Base-by-base conservation (phyloP, 2,113 vertebrate species). In the Nothobranchius kuhntae region DNA sequence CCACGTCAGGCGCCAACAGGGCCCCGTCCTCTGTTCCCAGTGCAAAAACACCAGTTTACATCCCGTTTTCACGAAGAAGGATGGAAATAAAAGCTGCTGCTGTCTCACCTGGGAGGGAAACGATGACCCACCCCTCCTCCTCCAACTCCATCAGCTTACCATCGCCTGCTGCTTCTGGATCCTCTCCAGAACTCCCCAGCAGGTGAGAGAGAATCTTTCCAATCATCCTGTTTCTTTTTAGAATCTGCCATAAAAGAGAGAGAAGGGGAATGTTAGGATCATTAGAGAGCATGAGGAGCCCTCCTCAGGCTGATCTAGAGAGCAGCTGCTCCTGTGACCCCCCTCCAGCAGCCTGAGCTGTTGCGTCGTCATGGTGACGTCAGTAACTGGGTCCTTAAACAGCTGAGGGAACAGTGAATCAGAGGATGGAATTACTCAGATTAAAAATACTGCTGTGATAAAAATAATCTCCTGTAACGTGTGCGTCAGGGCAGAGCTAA, bases 111-210 rank as follows among this genome's bases (percentile, higher is more conserved):
- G 89, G 82, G 14, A 92, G 65, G 10, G 85, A 80, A 21, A 94
- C 84, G 11, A 94, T 70, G 59, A 94, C 74, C 92, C 92, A 94
- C 17, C 81, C 92, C 65, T 88, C 92, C 7, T 93, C 92, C 53
- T 93, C 93, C 72, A 64, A 79, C 81, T 93, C 92, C 55, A 76
- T 72, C 50, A 91, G 75, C 12, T 91, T 63, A 40, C 87, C 82
- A 1, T 45, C 73, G 15, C 65, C 73, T 0, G 30, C 62, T 0
- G 21, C 65, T 30, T n/a, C 82, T 2, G 61, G 36, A 36, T 77
- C 84, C 26, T 81, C 83, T 0, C 65, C 75, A 2, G 48, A 10
- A 7, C 30, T 83, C 3, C 92, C 81, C 0, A 93, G 79, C 35
- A 94, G 69, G n/a, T 90, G 90, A 71, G 81, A 80, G 14, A 92